A percentile compares a stretch with the other conserved stretches of the same genome.
These are phyloP conservation scores for Aphelinus certus DNA, from an alignment of 1,140 invertebrate species.

Conservation along the genomic window DNA sequence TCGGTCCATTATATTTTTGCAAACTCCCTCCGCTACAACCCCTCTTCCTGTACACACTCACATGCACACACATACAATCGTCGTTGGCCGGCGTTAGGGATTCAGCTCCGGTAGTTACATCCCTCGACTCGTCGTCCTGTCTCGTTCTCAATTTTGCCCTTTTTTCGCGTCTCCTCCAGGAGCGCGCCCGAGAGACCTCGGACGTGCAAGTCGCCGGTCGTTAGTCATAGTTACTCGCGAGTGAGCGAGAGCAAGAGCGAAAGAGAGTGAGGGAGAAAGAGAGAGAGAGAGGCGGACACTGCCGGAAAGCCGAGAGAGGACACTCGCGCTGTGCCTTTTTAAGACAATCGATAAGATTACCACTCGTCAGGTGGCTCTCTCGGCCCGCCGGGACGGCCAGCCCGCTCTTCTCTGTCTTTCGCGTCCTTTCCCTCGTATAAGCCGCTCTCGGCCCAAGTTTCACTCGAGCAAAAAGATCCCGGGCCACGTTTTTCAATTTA, in stretches of 20 bases:
- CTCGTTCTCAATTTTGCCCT: slow-evolving; percentile 27
- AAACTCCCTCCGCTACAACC: not conserved
- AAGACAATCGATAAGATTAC: slow-evolving; percentile 60
- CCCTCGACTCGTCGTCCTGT: slow-evolving; percentile 10
- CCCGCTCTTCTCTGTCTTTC: not conserved
- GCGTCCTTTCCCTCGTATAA: not conserved
- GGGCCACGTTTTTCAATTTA: no score
- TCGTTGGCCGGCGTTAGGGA: slow-evolving; percentile 8
- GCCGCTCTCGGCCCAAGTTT: no score
- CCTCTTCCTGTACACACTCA: no score
- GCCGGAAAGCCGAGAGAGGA: not conserved
- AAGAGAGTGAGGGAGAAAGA: not conserved
- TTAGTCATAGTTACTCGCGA: slow-evolving; percentile 44
- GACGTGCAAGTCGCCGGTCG: slow-evolving; percentile 50
- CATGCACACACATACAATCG: not conserved
- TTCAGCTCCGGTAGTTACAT: slow-evolving; percentile 16
- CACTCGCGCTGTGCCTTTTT: slow-evolving; percentile 42
- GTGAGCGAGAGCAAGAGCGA: not conserved
- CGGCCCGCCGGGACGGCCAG: not conserved
- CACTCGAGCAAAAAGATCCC: no score
- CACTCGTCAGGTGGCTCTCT: slow-evolving; percentile 23
- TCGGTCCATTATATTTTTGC: no score
- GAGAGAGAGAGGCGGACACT: not conserved
- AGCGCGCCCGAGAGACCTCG: slow-evolving; percentile 38
- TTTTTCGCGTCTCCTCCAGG: slow-evolving; percentile 10